Evolutionary conservation across 2,113 vertebrate species (phyloP).

Genomic region (Euleptes europaea): DNA sequence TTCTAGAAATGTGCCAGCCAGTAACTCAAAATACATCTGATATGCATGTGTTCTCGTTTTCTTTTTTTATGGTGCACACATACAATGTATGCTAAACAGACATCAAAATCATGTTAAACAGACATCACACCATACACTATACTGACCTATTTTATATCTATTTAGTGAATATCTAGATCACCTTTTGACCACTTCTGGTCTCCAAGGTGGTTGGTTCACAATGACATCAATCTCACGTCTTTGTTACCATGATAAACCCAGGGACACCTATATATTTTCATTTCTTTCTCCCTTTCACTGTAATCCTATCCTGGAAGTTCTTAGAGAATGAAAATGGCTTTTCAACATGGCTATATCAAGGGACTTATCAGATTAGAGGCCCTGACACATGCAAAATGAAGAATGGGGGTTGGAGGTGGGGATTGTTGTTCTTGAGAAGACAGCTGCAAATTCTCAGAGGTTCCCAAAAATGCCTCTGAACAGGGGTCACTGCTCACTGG

Average conservation of each 20-base stretch:
- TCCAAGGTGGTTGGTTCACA: no score
- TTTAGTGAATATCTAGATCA: no score
- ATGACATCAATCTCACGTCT: neutral
- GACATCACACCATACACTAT: fast-evolving
- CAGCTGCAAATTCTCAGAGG: constrained; percentile 64
- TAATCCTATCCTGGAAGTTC: neutral
- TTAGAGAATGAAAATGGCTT: constrained; percentile 44
- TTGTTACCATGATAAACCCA: constrained; percentile 6
- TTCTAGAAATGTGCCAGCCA: neutral
- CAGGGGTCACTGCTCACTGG: constrained; percentile 49
- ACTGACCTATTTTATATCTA: fast-evolving
- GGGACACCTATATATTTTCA: constrained; percentile 61
- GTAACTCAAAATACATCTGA: neutral
- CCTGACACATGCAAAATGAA: constrained; percentile 24
- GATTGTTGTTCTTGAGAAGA: constrained; percentile 48
- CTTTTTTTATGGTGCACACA: neutral
- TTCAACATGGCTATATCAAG: constrained; percentile 41
- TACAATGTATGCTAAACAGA: fast-evolving
- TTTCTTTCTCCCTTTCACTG: constrained; percentile 21
- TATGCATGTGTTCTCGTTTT: neutral
- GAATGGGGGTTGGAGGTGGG: neutral
- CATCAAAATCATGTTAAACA: fast-evolving
- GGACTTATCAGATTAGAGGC: constrained; percentile 51
- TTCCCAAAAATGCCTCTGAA: constrained; percentile 12
- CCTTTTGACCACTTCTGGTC: neutral